These are phyloP conservation scores for Colletes collaris DNA, from an alignment of 2,888 invertebrate genomes.

Conservation along the genomic window DNA sequence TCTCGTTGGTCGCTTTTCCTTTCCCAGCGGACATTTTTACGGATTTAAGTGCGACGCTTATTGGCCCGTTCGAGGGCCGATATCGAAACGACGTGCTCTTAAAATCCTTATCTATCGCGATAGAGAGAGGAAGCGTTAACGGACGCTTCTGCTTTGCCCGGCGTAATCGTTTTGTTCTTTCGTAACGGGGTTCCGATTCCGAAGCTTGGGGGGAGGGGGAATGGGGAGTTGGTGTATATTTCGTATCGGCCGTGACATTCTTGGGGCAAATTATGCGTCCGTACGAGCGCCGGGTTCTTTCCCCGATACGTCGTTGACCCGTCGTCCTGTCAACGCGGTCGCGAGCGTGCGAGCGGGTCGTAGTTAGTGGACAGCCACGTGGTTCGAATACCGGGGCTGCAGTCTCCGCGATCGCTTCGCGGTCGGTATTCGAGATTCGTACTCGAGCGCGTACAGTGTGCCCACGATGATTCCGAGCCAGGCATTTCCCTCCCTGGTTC, in stretches of 20 bases:
- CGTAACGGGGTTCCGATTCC: no score
- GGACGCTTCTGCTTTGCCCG: no score
- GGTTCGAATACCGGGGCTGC: conserved; percentile 72
- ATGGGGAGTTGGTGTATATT: no score
- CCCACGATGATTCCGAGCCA: conserved; percentile 60
- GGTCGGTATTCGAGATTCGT: conserved; percentile 68
- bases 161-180: no score
- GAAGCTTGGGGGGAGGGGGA: no score
- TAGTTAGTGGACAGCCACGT: conserved; percentile 68
- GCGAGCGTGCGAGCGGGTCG: conserved; percentile 59
- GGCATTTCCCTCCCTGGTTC: conserved; percentile 63
- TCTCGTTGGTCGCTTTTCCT: no score
- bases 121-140: no score
- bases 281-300: conserved; percentile 47
- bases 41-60: no score
- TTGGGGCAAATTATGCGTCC: conserved; percentile 17
- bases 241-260: conserved; percentile 18
- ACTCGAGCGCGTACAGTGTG: conserved; percentile 57
- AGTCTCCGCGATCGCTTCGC: conserved; percentile 54
- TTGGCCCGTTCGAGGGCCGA: no score
- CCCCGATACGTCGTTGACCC: conserved; percentile 56
- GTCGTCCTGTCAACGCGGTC: conserved; percentile 61
- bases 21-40: no score
- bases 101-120: no score
- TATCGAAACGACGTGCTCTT: no score